Evolutionary conservation across 2,888 invertebrate genomes (phyloP).

Genomic region (Toxonevra muliebris): DNA sequence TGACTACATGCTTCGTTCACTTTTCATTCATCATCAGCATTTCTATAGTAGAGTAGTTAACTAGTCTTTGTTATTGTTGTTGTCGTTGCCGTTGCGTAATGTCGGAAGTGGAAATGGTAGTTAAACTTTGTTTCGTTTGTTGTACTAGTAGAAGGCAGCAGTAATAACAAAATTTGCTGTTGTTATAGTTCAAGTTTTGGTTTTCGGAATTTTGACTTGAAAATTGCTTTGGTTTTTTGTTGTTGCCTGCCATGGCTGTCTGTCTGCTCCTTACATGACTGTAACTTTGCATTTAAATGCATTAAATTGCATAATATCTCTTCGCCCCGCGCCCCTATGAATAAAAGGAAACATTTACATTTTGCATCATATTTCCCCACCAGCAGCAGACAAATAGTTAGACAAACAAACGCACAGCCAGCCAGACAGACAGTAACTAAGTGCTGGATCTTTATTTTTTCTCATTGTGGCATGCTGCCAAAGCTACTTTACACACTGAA

Average conservation of each 20-base stretch:
- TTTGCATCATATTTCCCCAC: too few relatives aligned
- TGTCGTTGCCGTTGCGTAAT: constrained; percentile 30
- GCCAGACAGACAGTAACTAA: neutral
- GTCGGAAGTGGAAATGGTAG: constrained; percentile 26
- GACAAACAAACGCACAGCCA: constrained; percentile 21
- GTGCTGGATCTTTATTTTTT: neutral
- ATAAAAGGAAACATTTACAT: neutral
- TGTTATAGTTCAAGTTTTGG: constrained; percentile 1
- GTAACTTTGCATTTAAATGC: constrained; percentile 19
- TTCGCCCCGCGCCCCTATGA: constrained; percentile 8
- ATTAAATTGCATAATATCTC: constrained; percentile 27
- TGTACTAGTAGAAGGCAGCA: neutral
- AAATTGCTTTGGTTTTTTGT: constrained; percentile 33
- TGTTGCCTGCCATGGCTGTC: constrained; percentile 9
- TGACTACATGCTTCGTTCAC: neutral
- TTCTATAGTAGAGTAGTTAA: constrained; percentile 24
- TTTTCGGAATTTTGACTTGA: constrained; percentile 22
- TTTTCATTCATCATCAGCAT: constrained; percentile 10
- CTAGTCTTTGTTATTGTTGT: constrained; percentile 34
- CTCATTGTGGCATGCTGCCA: neutral
- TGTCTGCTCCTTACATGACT: neutral
- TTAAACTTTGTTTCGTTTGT: neutral
- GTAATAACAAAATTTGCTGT: constrained; percentile 2
- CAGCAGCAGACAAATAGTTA: neutral
- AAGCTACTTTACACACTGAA: neutral